Conservation (phyloP, 2,113 vertebrate species). For the Macheiramphus alcinus region DNA sequence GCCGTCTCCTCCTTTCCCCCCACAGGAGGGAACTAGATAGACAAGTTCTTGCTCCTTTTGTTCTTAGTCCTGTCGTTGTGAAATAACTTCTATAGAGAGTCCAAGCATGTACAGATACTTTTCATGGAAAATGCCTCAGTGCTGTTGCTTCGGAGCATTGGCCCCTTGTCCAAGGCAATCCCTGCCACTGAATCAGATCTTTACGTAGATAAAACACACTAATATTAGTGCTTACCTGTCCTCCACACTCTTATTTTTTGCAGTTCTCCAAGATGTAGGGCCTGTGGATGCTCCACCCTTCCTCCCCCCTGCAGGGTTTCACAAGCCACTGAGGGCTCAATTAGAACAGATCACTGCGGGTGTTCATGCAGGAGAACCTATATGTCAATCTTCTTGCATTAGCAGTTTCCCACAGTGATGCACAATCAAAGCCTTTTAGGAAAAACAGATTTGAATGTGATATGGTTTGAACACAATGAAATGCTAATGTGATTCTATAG, state of each 20-base stretch:
- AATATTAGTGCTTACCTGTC: not conserved
- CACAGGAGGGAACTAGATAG: not conserved
- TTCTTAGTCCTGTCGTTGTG: not conserved
- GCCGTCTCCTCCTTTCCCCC: not conserved
- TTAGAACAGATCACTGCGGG: slow-evolving; percentile 26
- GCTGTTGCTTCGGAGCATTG: not conserved
- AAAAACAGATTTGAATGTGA: slow-evolving; percentile 45
- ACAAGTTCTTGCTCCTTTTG: not conserved
- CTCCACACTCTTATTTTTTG: not conserved
- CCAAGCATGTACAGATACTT: not conserved
- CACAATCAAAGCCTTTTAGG: slow-evolving; percentile 63
- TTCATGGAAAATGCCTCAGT: not conserved
- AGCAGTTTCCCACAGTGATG: slow-evolving; percentile 60
- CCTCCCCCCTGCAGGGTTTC: not conserved
- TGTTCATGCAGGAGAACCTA: slow-evolving; percentile 32
- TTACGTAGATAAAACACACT: not conserved
- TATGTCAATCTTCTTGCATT: slow-evolving; percentile 59
- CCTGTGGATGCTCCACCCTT: not conserved
- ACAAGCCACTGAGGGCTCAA: not conserved
- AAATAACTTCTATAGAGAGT: not conserved
- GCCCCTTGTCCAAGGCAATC: not conserved
- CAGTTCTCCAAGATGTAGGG: not conserved
- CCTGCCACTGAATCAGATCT: not conserved
- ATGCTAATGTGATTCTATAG: slow-evolving; percentile 24
- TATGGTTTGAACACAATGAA: slow-evolving; percentile 32